Evolutionary conservation across 2,888 invertebrate genomes (phyloP), one percentile per base, ranked within the genome.

Genomic region (Cephalotes varians): DNA sequence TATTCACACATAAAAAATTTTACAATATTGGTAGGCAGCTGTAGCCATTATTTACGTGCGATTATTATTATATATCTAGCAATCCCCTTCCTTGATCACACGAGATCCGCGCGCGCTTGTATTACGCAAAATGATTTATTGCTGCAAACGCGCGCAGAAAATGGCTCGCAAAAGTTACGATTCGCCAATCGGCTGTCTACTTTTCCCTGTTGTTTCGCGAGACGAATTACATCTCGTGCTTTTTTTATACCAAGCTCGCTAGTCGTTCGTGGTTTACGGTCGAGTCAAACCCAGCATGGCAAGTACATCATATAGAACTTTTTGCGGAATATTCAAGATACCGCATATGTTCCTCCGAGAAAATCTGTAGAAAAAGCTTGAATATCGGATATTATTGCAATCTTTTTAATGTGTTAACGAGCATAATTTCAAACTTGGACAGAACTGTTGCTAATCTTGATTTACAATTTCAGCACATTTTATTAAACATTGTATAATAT

Each of bases 91-190:
- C 71, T 74, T 44, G 77, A 62, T 9, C 67, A 12, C 25, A 6
- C 4, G 44, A 77, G 40, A 67, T 77, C 21, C 15, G n/a, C n/a
- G n/a, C n/a, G n/a, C n/a, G 15, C 9, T 21, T 31, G 12, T 25
- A 51, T 85, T 82, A 82, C 37, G 71, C 21, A 72, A 47, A 67
- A 67, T 56, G 31, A 77, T 56, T 54, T 67, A 67, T 67, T 40
- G 40, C 54, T 44, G 15, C 15, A n/a, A 51, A 54, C 31, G 2
- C 51, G 54, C 34, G 25, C 65, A n/a, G 28, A 67, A 67, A 77
- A 40, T 62, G 3, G 1, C 18, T 74, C 18, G 25, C 74, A 25
- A 49, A 74, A 60, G 49, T 74, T 62, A 49, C 31, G 25, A 69
- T 34, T 34, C 21, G 34, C 34, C 74, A 49, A 62, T 74, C 49